Evolutionary conservation across 2,888 invertebrate genomes (phyloP).

Genomic region (Lasioglossum morio): DNA sequence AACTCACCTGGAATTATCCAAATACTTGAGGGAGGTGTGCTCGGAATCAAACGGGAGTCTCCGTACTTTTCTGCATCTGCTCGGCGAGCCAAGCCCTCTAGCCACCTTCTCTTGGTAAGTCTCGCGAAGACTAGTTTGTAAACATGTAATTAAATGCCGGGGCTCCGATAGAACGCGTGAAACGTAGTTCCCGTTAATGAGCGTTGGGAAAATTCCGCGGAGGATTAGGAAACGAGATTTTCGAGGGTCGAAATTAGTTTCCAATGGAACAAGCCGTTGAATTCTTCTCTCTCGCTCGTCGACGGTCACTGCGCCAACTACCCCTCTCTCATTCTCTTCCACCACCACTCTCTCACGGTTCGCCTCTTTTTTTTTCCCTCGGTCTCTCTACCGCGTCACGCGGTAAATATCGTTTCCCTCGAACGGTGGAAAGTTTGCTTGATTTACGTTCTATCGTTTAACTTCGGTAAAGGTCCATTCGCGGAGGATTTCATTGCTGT

Average conservation of each 20-base stretch:
- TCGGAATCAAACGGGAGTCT: neutral
- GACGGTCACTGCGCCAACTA: neutral
- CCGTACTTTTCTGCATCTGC: neutral
- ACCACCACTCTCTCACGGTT: neutral
- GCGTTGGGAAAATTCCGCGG: neutral
- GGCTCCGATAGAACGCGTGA: constrained; percentile 1
- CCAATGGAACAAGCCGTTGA: constrained; percentile 7
- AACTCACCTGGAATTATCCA: neutral
- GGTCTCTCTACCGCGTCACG: neutral
- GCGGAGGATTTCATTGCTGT: constrained; percentile 60
- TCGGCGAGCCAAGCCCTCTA: neutral
- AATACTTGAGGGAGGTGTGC: neutral
- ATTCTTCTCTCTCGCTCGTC: constrained; percentile 5
- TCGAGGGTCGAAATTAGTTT: constrained; percentile 27
- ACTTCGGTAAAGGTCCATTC: constrained; percentile 48
- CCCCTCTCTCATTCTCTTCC: neutral
- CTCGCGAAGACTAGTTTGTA: constrained; percentile 32
- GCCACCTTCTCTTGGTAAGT: constrained; percentile 15
- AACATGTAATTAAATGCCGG: constrained; percentile 44
- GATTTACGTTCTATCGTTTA: constrained; percentile 54
- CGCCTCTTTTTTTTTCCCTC: neutral
- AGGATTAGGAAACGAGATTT: constrained; percentile 44
- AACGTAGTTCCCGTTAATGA: constrained; percentile 40
- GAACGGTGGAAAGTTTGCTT: constrained; percentile 32
- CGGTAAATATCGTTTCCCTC: constrained; percentile 44